Conservation (phyloP, 2,888 invertebrate genomes). For the Meteorus cinctellus region DNA sequence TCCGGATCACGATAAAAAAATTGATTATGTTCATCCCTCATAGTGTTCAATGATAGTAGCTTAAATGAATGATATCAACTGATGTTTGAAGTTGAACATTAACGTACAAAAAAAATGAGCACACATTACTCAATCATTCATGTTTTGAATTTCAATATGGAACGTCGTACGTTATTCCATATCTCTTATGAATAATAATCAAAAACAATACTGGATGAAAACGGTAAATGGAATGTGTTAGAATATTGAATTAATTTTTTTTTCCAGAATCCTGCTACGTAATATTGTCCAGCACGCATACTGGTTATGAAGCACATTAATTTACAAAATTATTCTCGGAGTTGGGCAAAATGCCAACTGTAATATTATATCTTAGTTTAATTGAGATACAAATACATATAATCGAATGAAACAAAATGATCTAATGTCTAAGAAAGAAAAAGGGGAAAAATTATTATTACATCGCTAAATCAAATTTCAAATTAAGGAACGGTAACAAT, state of each 20-base stretch:
- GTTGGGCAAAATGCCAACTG: background rate
- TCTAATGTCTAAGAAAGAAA: background rate
- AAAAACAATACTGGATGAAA: conserved; percentile 8
- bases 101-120: background rate
- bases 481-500: conserved; percentile 4
- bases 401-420: conserved; percentile 15
- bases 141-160: background rate
- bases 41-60: background rate
- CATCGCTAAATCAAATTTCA: background rate
- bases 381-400: background rate
- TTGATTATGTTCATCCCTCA: background rate
- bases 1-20: background rate
- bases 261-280: background rate
- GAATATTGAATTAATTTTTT: background rate
- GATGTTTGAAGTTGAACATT: background rate
- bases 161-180: background rate
- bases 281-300: background rate
- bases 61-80: background rate
- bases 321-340: background rate
- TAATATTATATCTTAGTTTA: background rate
- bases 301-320: background rate
- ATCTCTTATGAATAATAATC: background rate
- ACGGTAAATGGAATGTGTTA: background rate
- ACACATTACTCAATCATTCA: background rate
- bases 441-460: background rate